Percentiles rank a stretch among this genome's conserved stretches.
Conservation (phyloP, 2,888 invertebrate species). For the Ptychoptera albimana region DNA sequence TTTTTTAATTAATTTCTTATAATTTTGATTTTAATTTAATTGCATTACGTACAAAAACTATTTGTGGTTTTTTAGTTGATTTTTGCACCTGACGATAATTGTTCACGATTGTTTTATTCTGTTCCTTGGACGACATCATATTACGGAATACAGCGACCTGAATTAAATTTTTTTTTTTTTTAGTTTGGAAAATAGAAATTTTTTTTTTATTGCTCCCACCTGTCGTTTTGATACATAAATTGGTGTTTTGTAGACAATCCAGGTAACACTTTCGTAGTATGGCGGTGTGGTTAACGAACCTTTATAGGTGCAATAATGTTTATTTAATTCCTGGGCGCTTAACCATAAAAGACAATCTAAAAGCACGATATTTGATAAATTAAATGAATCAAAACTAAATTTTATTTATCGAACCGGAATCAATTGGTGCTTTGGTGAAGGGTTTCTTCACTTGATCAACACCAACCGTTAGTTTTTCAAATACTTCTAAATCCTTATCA, state of each 20-base stretch:
- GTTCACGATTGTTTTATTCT: conserved; percentile 28
- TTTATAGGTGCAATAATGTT: conserved; percentile 55
- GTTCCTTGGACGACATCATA: conserved; percentile 30
- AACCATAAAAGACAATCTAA: conserved; percentile 54
- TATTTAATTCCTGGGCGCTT: conserved; percentile 45
- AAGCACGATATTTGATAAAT: neutral
- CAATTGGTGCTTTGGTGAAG: conserved; percentile 25
- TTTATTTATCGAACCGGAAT: conserved; percentile 20
- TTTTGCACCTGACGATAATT: conserved; percentile 30
- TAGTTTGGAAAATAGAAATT: no score
- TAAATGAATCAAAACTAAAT: conserved; percentile 2
- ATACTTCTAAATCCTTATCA: conserved; percentile 40
- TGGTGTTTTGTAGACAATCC: conserved; percentile 56
- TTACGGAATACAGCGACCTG: conserved; percentile 28
- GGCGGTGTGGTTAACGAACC: conserved; percentile 58
- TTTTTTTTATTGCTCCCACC: conserved; percentile 25
- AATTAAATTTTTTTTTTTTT: neutral
- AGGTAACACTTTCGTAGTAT: conserved; percentile 55
- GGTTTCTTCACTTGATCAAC: conserved; percentile 28
- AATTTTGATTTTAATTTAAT: conserved; percentile 29
- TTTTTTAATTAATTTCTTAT: conserved; percentile 15
- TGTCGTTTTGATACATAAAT: conserved; percentile 49
- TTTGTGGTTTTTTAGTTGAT: conserved; percentile 27
- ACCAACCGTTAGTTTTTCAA: conserved; percentile 40
- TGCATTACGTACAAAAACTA: conserved; percentile 26